Evolutionary conservation across 2,888 invertebrate species (phyloP).

Genomic region (Eudiplozoon nipponicum): DNA sequence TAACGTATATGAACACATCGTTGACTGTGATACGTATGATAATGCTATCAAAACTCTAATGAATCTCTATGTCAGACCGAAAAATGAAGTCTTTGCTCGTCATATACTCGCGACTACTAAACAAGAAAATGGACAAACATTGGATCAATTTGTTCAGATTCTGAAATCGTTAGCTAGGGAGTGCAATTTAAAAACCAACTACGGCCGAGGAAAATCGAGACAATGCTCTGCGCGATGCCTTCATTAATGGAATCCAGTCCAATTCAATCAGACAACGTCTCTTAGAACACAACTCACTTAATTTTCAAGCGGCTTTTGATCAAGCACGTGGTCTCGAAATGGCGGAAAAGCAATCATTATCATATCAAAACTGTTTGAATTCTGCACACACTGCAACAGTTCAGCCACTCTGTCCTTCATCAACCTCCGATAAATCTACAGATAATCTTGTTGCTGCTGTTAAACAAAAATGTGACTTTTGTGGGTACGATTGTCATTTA

Average conservation of each 20-base stretch:
- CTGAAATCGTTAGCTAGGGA: background rate
- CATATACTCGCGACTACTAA: conserved; percentile 5
- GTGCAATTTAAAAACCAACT: background rate
- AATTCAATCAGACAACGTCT: conserved; percentile 3
- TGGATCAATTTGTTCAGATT: conserved; percentile 8
- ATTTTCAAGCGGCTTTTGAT: conserved; percentile 2
- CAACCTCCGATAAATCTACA: no score
- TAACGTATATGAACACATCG: conserved; percentile 4
- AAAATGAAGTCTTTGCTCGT: conserved; percentile 7
- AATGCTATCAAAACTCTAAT: background rate
- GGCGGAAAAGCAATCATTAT: conserved; percentile 1
- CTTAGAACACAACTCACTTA: background rate
- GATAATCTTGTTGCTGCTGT: no score
- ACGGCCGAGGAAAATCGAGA: conserved; percentile 1
- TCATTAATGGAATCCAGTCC: conserved; percentile 6
- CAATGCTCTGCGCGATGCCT: conserved; percentile 4
- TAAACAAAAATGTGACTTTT: no score
- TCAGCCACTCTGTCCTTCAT: no score
- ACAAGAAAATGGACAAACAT: background rate
- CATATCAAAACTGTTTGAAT: no score
- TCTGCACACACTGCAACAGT: no score
- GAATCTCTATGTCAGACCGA: background rate
- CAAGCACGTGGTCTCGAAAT: conserved; percentile 6
- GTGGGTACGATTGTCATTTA: no score
- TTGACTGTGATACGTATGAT: conserved; percentile 5